These are phyloP conservation scores for Atlantisia rogersi DNA, from an alignment of 2,113 vertebrate genomes.

Conservation along the genomic window DNA sequence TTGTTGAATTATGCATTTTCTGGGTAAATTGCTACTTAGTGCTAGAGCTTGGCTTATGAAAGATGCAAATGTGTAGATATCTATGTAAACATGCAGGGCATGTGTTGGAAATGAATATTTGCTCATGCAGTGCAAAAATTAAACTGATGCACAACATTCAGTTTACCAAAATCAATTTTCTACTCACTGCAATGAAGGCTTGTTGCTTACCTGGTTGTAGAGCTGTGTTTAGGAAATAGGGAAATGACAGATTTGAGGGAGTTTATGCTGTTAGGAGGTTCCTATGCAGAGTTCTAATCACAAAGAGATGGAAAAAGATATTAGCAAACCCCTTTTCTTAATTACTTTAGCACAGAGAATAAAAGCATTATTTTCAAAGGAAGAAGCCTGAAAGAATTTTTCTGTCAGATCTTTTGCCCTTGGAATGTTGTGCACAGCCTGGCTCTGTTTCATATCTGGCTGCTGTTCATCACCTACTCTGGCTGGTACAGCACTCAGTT, in stretches of 20 bases:
- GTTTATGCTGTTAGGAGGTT: background rate
- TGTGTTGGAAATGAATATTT: background rate
- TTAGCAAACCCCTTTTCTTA: constrained; percentile 21
- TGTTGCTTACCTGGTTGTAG: constrained; percentile 33
- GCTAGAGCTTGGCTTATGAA: background rate
- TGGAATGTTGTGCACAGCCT: constrained; percentile 10
- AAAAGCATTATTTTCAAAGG: constrained; percentile 42
- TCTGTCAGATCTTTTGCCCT: constrained; percentile 10
- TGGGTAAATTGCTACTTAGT: background rate
- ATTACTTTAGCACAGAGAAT: constrained; percentile 8
- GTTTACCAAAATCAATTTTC: constrained; percentile 1
- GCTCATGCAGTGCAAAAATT: background rate
- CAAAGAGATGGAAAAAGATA: constrained; percentile 19
- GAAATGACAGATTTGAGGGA: background rate
- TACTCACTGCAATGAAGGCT: background rate
- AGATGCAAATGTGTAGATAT: background rate
- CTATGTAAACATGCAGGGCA: background rate
- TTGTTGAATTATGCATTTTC: constrained; percentile 19
- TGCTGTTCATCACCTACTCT: background rate
- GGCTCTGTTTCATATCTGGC: background rate
- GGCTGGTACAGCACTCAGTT: background rate
- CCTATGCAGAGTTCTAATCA: background rate
- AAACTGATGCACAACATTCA: background rate
- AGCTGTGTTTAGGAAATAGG: constrained; percentile 46
- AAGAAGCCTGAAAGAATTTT: constrained; percentile 4